phyloP scores from a whole-genome alignment of 2,113 vertebrate genomes.

The Dicerorhinus sumatrensis region DNA sequence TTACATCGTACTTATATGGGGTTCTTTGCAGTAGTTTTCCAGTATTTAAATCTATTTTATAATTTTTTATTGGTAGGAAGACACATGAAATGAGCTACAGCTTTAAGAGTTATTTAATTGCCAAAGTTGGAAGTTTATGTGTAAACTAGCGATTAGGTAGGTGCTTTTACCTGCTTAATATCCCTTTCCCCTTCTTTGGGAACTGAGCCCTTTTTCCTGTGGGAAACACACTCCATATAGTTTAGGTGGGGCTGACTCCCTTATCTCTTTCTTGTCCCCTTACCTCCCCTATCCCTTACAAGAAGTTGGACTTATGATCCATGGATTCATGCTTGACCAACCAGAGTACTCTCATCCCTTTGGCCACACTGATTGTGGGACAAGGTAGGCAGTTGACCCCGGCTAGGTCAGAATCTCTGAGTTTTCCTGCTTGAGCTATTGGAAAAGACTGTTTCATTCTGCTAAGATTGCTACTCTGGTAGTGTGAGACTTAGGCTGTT shows the following conservation, averaged over 20 bases:
- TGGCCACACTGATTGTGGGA: neutral
- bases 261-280: neutral
- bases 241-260: neutral
- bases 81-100: neutral
- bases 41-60: neutral
- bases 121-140: neutral
- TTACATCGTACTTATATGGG: neutral
- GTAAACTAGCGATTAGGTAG: neutral
- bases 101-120: neutral
- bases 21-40: neutral
- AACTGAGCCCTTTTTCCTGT: neutral
- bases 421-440: neutral
- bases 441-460: neutral
- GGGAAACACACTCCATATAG: neutral
- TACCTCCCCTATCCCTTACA: neutral
- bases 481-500: neutral
- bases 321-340: neutral
- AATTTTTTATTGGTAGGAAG: neutral
- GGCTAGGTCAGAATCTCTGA: neutral
- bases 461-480: neutral
- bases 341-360: neutral
- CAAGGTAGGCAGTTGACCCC: neutral
- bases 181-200: neutral
- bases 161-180: neutral
- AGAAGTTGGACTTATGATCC: neutral